These are phyloP conservation scores for Verasper variegatus DNA, from an alignment of 2,113 vertebrate species.

Conservation along the genomic window DNA sequence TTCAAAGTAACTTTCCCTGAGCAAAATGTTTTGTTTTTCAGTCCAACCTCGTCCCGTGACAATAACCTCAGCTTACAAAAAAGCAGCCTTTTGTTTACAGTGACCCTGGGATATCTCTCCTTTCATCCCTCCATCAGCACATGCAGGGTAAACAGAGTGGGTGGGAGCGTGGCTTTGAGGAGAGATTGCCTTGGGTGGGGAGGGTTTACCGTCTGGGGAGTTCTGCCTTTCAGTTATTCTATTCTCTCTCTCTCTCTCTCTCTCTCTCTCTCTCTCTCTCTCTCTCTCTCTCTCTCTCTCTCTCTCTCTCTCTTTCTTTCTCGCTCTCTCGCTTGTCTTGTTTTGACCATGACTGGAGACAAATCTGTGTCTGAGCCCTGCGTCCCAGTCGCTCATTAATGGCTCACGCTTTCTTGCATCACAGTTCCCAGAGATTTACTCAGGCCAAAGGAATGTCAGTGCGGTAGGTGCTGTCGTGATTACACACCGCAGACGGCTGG, in stretches of 20 bases:
- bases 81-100: conserved; percentile 49
- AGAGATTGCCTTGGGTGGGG: conserved; percentile 21
- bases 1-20: not conserved
- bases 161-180: conserved; percentile 25
- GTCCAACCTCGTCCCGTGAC: conserved; percentile 42
- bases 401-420: conserved; percentile 53
- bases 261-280: not conserved
- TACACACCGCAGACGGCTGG: not conserved
- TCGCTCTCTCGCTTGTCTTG: not conserved
- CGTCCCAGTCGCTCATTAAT: conserved; percentile 55
- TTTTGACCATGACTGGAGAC: conserved; percentile 39
- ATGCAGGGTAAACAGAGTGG: conserved; percentile 54
- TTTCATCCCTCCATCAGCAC: conserved; percentile 60
- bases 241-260: not conserved
- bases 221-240: conserved; percentile 23
- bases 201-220: conserved; percentile 47
- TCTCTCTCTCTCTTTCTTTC: not conserved
- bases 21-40: not conserved
- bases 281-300: not conserved
- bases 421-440: conserved; percentile 32
- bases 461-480: conserved; percentile 5
- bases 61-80: conserved; percentile 16
- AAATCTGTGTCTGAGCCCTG: conserved; percentile 71
- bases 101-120: conserved; percentile 40
- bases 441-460: conserved; percentile 46